Percentiles rank a stretch among this genome's conserved stretches.
phyloP scores from a whole-genome alignment of 2,888 invertebrate genomes.

The Macaria liturata region DNA sequence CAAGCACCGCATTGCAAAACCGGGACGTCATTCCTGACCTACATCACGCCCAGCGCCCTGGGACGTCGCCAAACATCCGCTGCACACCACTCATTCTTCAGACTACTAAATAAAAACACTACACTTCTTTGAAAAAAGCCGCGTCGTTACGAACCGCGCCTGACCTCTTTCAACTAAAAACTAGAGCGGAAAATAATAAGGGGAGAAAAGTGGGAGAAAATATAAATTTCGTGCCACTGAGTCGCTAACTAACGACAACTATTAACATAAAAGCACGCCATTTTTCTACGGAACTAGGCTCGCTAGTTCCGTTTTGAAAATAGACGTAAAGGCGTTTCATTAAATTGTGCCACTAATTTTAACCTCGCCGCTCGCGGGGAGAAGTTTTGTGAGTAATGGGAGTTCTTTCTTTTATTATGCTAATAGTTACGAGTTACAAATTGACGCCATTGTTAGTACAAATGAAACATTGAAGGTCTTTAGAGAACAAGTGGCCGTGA shows the following conservation, averaged over 20 bases:
- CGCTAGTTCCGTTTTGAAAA: conserved; percentile 13
- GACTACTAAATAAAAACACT: conserved; percentile 40
- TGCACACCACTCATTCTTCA: conserved; percentile 37
- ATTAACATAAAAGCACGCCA: conserved; percentile 26
- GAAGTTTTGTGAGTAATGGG: conserved; percentile 13
- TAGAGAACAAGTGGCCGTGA: neutral
- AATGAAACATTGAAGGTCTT: conserved; percentile 9
- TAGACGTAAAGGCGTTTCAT: conserved; percentile 5
- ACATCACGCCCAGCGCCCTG: conserved; percentile 66
- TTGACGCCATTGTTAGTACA: conserved; percentile 2
- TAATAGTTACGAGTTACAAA: conserved; percentile 7
- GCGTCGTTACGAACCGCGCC: conserved; percentile 9
- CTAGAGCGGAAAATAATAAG: conserved; percentile 28
- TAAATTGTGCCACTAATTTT: conserved; percentile 19
- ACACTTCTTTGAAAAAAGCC: conserved; percentile 32
- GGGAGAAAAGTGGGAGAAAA: conserved; percentile 16
- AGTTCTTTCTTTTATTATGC: conserved; percentile 18
- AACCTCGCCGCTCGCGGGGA: conserved; percentile 8
- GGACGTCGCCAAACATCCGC: conserved; percentile 65
- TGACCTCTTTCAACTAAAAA: conserved; percentile 18
- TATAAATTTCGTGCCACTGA: conserved; percentile 15
- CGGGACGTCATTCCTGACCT: conserved; percentile 73
- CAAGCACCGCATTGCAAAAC: conserved; percentile 50
- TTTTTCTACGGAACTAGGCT: conserved; percentile 18
- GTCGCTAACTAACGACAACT: conserved; percentile 21